phyloP scores from a whole-genome alignment of 2,113 vertebrate genomes.

The Apaloderma vittatum region DNA sequence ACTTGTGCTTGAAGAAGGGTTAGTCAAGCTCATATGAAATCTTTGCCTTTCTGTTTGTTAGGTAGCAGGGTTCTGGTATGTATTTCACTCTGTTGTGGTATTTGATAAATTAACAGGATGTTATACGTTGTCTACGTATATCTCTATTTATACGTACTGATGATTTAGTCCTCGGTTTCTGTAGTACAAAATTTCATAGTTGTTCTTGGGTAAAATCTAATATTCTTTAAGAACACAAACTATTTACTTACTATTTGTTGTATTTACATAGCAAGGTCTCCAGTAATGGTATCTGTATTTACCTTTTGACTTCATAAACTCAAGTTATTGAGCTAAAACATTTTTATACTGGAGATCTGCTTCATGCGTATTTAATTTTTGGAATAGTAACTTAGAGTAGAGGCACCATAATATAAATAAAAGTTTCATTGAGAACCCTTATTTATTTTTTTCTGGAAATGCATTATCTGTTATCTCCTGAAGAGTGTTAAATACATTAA shows the following conservation, averaged over 20 bases:
- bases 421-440: not conserved
- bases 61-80: not conserved
- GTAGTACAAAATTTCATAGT: not conserved
- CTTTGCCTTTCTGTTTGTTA: not conserved
- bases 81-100: rapidly evolving
- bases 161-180: not conserved
- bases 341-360: not conserved
- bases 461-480: not conserved
- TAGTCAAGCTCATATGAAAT: not conserved
- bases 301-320: not conserved
- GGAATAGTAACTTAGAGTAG: not conserved
- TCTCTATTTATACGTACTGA: not conserved
- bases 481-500: not conserved
- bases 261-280: not conserved
- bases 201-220: not conserved
- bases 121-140: not conserved
- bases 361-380: not conserved
- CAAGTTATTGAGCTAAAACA: not conserved
- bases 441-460: not conserved
- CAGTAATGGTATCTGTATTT: not conserved
- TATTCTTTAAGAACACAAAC: not conserved
- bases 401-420: not conserved
- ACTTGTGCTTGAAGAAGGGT: not conserved
- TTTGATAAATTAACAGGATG: not conserved
- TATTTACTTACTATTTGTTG: not conserved